phyloP scores from a whole-genome alignment of 2,113 vertebrate genomes.

The Chauna torquata region DNA sequence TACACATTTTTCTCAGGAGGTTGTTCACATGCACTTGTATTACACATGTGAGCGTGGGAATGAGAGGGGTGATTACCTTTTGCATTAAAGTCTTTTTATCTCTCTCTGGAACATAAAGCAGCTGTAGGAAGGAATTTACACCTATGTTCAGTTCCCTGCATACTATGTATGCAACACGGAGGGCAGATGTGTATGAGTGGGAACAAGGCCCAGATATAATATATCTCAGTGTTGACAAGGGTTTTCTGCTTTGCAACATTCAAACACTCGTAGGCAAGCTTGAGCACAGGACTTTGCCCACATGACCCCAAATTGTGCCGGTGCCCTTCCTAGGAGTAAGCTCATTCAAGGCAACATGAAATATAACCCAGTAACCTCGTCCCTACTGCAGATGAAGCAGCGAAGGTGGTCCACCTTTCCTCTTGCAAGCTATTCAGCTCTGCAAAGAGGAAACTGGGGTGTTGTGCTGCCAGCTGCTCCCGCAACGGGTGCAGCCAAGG shows the following conservation, averaged over 20 bases:
- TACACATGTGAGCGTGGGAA: not conserved
- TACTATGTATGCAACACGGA: not conserved
- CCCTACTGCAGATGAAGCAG: not conserved
- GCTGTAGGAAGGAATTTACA: not conserved
- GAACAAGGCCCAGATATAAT: not conserved
- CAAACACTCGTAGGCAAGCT: not conserved
- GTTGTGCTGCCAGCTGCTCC: not conserved
- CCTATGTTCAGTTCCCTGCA: not conserved
- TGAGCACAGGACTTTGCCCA: not conserved
- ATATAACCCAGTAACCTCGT: not conserved
- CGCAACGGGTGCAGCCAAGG: not conserved
- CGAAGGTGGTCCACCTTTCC: not conserved
- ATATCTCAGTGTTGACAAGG: not conserved
- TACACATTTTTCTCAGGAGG: slow-evolving; percentile 14
- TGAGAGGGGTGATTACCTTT: slow-evolving; percentile 12
- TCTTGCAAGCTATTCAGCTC: not conserved
- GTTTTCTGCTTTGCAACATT: not conserved
- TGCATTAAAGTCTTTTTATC: slow-evolving; percentile 2
- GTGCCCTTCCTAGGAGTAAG: not conserved
- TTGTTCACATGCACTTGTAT: not conserved
- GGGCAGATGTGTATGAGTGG: not conserved
- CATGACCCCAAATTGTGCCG: rapidly evolving
- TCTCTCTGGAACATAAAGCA: slow-evolving; percentile 12
- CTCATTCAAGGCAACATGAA: not conserved
- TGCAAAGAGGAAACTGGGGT: not conserved